Evolutionary conservation across 1,140 invertebrate species (phyloP).

Genomic region (Aphaenogaster rudis): DNA sequence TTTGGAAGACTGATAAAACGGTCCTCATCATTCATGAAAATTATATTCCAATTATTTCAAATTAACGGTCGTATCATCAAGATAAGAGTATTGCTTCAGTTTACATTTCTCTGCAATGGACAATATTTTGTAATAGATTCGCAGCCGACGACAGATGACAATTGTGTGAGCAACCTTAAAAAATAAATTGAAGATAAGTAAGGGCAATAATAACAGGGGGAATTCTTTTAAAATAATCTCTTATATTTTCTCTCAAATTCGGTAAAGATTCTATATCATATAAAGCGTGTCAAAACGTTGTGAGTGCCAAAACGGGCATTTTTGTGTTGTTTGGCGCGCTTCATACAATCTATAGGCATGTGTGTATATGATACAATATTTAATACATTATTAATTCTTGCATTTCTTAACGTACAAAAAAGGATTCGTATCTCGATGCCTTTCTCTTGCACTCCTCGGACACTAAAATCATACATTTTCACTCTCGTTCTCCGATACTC

Average conservation of each 20-base stretch:
- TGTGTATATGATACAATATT: conserved; percentile 82
- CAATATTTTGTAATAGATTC: background rate
- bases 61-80: conserved; percentile 11
- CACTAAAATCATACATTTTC: conserved; percentile 60
- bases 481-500: conserved; percentile 59
- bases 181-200: background rate
- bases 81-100: conserved; percentile 17
- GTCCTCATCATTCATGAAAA: background rate
- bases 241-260: conserved; percentile 83
- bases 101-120: background rate
- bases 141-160: background rate
- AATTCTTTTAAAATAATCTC: conserved; percentile 83
- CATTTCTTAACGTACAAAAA: conserved; percentile 72
- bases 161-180: background rate
- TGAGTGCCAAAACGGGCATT: conserved; percentile 62
- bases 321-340: conserved; percentile 17
- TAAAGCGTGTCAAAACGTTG: conserved; percentile 59
- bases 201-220: background rate
- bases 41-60: background rate
- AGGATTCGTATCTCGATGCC: conserved; percentile 56
- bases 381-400: conserved; percentile 79
- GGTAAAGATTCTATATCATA: conserved; percentile 77
- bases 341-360: conserved; percentile 72
- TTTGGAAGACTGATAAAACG: background rate
- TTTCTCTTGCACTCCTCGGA: conserved; percentile 56